These are phyloP conservation scores for Aramus guarauna DNA, from an alignment of 2,113 vertebrate genomes.

Conservation along the genomic window DNA sequence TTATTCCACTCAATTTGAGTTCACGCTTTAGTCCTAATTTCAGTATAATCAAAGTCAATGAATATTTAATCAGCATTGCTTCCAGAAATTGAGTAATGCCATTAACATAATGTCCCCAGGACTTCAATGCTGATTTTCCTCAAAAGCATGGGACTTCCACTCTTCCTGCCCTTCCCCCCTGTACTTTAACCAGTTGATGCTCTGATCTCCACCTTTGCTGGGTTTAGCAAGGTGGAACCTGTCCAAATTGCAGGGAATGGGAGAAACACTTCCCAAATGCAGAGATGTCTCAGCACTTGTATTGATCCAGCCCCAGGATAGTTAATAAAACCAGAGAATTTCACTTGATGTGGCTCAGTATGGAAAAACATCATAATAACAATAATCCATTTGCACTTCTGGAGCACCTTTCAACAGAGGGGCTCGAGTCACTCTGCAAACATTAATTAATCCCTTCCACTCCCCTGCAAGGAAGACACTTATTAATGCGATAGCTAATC, in stretches of 20 bases:
- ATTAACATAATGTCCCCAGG: conserved; percentile 89
- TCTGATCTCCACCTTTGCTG: not conserved
- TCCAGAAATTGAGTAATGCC: conserved; percentile 88
- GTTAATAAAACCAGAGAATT: not conserved
- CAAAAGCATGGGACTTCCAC: conserved; percentile 70
- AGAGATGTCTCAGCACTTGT: not conserved
- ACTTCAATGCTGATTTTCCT: conserved; percentile 78
- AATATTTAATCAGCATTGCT: conserved; percentile 92
- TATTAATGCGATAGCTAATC: conserved; percentile 9
- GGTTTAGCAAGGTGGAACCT: not conserved
- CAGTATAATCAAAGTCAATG: conserved; percentile 90
- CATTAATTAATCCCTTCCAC: conserved; percentile 50
- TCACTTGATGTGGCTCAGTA: not conserved
- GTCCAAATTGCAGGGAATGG: not conserved
- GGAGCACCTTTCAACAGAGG: conserved; percentile 1
- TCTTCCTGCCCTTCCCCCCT: conserved; percentile 34
- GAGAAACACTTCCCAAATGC: not conserved
- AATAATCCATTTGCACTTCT: conserved; percentile 45
- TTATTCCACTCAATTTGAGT: conserved; percentile 88
- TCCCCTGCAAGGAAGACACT: conserved; percentile 20
- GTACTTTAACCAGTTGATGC: conserved; percentile 13
- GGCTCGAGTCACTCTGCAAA: not conserved
- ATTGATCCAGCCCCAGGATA: not conserved
- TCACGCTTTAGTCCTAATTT: conserved; percentile 88
- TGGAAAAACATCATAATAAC: not conserved